Conservation (phyloP, 2,797 vertebrate genomes). For the Myotis findleyi region DNA sequence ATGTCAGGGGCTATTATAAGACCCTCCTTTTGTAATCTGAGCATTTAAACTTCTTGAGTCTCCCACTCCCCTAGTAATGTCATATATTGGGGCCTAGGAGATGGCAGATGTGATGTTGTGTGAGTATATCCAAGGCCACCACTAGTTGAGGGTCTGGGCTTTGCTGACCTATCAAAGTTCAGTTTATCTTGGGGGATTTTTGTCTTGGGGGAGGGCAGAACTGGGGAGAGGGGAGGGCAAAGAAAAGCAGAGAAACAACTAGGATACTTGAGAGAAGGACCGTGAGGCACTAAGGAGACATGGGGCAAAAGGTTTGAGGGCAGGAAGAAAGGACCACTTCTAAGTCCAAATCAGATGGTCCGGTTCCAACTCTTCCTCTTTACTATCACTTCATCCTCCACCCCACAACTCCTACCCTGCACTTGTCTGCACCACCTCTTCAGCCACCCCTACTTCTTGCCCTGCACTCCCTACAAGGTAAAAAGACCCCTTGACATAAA, state of each 20-base stretch:
- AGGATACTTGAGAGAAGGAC: background rate
- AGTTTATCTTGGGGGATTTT: background rate
- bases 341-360: background rate
- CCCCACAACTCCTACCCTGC: background rate
- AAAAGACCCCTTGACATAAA: background rate
- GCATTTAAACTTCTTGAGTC: background rate
- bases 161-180: background rate
- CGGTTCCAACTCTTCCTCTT: background rate
- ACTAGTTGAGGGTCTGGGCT: background rate
- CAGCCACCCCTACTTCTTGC: background rate
- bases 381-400: background rate
- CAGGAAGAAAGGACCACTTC: background rate
- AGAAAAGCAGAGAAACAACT: background rate
- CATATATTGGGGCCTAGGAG: background rate
- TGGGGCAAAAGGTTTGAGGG: background rate
- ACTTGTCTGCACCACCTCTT: background rate
- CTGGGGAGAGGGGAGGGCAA: background rate
- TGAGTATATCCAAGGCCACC: background rate
- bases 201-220: background rate
- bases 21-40: background rate
- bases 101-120: background rate
- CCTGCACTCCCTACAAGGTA: background rate
- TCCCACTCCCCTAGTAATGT: background rate
- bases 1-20: background rate
- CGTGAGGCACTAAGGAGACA: background rate